These are phyloP conservation scores for Nycticebus coucang DNA, from an alignment of 2,113 vertebrate species.

Conservation along the genomic window DNA sequence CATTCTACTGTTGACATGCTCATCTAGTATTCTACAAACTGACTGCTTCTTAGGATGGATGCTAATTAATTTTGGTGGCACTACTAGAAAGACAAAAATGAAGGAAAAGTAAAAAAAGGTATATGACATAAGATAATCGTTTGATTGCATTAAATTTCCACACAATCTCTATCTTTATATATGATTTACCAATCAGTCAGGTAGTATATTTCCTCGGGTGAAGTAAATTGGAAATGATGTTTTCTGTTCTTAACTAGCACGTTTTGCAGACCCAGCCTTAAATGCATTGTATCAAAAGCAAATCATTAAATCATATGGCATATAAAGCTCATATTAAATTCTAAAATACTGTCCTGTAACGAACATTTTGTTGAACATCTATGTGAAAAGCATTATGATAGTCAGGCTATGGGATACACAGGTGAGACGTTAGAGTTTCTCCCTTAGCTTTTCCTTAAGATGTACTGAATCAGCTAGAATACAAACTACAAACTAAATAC, in stretches of 20 bases:
- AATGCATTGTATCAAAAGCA: neutral
- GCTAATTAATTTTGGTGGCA: constrained; percentile 38
- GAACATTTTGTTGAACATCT: neutral
- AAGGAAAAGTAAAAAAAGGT: constrained; percentile 33
- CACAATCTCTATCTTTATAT: neutral
- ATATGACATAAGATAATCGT: neutral
- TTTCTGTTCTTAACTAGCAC: constrained; percentile 30
- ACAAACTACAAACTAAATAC: neutral
- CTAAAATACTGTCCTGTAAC: neutral
- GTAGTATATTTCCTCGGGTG: neutral
- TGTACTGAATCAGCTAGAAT: neutral
- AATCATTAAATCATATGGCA: neutral
- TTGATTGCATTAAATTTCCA: neutral
- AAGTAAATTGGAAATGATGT: constrained; percentile 32
- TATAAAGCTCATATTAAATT: neutral
- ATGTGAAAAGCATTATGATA: neutral
- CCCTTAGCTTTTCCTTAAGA: neutral
- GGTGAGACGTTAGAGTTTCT: neutral
- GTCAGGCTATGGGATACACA: neutral
- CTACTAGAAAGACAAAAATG: constrained; percentile 45
- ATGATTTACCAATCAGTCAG: constrained; percentile 34
- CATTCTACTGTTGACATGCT: constrained; percentile 39
- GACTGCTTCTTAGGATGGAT: neutral
- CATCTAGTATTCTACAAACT: constrained; percentile 21
- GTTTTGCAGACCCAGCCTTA: neutral